A percentile compares a stretch with the other conserved stretches of the same genome.
phyloP scores from a whole-genome alignment of 2,797 vertebrate species.

The Myotis vivesi region DNA sequence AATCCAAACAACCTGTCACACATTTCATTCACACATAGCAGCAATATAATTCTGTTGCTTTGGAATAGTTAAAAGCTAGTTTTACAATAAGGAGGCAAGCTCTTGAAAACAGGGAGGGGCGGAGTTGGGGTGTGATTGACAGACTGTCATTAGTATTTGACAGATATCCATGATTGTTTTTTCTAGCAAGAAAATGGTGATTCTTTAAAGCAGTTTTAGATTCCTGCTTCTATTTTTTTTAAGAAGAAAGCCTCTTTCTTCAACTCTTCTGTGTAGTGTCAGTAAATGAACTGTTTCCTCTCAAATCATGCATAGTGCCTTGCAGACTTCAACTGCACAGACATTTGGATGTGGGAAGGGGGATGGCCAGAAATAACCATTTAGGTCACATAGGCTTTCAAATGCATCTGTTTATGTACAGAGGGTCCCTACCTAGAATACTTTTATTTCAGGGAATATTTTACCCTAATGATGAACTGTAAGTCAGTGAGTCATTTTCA shows the following conservation, averaged over 20 bases:
- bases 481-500: conserved; percentile 63
- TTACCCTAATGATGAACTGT: conserved; percentile 55
- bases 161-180: conserved; percentile 60
- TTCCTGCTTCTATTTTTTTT: conserved; percentile 30
- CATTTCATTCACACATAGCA: conserved; percentile 74
- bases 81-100: conserved; percentile 75
- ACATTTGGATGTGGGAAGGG: conserved; percentile 60
- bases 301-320: conserved; percentile 54
- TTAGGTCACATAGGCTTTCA: conserved; percentile 51
- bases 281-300: conserved; percentile 66
- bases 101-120: conserved; percentile 53
- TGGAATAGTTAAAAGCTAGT: conserved; percentile 73
- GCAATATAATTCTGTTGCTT: conserved; percentile 69
- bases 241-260: conserved; percentile 56
- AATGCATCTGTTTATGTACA: conserved; percentile 67
- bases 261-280: conserved; percentile 54
- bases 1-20: conserved; percentile 75
- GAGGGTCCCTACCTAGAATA: conserved; percentile 47
- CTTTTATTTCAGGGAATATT: conserved; percentile 61
- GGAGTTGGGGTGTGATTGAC: conserved; percentile 62
- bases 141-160: conserved; percentile 69
- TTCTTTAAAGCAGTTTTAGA: conserved; percentile 65
- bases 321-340: conserved; percentile 17
- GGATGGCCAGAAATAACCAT: conserved; percentile 59
- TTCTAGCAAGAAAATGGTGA: conserved; percentile 67